These are phyloP conservation scores for Vollenhovia emeryi DNA, from an alignment of 1,140 invertebrate genomes.

Conservation along the genomic window DNA sequence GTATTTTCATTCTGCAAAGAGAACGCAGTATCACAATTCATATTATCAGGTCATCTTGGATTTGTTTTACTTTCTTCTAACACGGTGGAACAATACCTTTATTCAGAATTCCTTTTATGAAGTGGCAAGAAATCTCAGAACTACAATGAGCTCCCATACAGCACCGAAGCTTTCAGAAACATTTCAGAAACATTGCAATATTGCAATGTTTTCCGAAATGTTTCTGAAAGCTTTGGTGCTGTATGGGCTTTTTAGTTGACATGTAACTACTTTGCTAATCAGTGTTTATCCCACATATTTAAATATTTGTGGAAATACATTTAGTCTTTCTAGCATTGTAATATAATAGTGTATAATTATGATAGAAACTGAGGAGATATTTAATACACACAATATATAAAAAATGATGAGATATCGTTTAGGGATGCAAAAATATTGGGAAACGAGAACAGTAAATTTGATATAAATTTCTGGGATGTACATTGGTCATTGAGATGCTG, in stretches of 20 bases:
- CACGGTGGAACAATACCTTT: not conserved
- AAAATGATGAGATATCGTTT: constrained; percentile 31
- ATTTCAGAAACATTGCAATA: no score
- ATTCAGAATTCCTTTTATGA: not conserved
- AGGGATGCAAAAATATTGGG: constrained; percentile 18
- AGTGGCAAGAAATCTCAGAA: not conserved
- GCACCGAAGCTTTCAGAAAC: no score
- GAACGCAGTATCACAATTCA: not conserved
- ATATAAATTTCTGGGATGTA: constrained; percentile 63
- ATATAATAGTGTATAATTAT: not conserved
- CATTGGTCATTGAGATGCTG: constrained; percentile 65
- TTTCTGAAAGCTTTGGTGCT: no score
- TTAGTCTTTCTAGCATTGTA: not conserved
- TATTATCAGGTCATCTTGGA: not conserved
- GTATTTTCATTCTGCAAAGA: not conserved
- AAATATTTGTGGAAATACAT: not conserved
- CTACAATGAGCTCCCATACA: no score
- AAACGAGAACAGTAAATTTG: constrained; percentile 22
- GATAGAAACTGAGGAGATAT: not conserved
- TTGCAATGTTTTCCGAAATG: no score
- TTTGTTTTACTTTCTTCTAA: not conserved
- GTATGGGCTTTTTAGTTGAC: not conserved
- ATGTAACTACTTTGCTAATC: not conserved
- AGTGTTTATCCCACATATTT: not conserved
- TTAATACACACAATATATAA: no score